Percentiles rank a stretch among this genome's conserved stretches.
Conservation (phyloP, 2,888 invertebrate species). For the Bimastos eiseni region DNA sequence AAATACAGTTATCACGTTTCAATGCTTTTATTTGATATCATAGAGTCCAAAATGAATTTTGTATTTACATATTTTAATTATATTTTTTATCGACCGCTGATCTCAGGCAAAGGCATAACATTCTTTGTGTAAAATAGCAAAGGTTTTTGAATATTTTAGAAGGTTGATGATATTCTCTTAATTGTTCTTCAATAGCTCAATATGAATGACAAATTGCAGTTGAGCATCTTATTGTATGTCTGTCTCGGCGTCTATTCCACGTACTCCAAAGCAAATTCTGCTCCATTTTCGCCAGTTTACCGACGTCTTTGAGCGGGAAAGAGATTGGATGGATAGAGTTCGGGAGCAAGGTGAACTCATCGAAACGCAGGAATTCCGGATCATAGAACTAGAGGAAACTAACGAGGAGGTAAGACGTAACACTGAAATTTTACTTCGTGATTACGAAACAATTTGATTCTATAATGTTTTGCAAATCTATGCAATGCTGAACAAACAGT, state of each 20-base stretch:
- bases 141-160: too few relatives aligned
- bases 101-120: too few relatives aligned
- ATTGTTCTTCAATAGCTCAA: neutral
- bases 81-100: too few relatives aligned
- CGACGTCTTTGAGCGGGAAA: neutral
- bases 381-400: constrained; percentile 51
- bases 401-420: constrained; percentile 37
- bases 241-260: too few relatives aligned
- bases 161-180: too few relatives aligned
- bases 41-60: too few relatives aligned
- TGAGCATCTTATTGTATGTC: too few relatives aligned
- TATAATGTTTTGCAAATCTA: neutral
- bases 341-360: constrained; percentile 49
- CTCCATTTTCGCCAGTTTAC: neutral
- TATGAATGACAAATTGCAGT: neutral
- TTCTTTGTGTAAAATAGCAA: too few relatives aligned
- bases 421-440: neutral
- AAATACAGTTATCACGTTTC: too few relatives aligned
- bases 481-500: neutral
- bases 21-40: too few relatives aligned
- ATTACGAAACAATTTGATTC: neutral
- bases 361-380: constrained; percentile 56
- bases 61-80: too few relatives aligned
- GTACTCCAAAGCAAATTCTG: neutral
- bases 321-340: neutral